These are phyloP conservation scores for Pemphigus obesinymphae DNA, from an alignment of 1,140 invertebrate species.

Conservation along the genomic window DNA sequence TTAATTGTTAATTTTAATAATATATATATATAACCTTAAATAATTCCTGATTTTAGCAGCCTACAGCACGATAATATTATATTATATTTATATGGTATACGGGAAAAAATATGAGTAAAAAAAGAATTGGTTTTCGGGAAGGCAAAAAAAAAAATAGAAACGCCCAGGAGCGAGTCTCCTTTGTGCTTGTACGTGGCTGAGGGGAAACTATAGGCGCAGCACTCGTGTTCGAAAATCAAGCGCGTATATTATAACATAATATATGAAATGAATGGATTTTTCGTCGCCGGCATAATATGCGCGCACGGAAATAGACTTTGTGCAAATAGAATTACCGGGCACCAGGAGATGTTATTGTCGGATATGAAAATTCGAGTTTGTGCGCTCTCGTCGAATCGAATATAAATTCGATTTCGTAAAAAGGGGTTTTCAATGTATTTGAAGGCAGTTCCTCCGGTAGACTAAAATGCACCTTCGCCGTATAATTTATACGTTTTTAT, in stretches of 20 bases:
- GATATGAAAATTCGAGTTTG: not conserved
- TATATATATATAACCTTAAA: too few species aligned
- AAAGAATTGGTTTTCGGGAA: not conserved
- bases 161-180: not conserved
- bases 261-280: slow-evolving; percentile 23
- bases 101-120: too few species aligned
- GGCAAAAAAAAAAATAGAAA: not conserved
- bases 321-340: slow-evolving; percentile 22
- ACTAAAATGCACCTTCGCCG: too few species aligned
- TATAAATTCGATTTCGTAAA: slow-evolving; percentile 2
- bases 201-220: not conserved
- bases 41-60: too few species aligned
- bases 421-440: too few species aligned
- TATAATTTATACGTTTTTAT: not conserved
- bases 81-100: too few species aligned
- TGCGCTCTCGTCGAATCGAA: not conserved
- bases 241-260: too few species aligned
- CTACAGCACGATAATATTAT: too few species aligned
- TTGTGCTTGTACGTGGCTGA: not conserved
- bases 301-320: slow-evolving; percentile 7
- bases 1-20: too few species aligned
- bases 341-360: not conserved
- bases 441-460: too few species aligned
- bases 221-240: not conserved
- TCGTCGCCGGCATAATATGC: too few species aligned